These are phyloP conservation scores for Episyrphus balteatus DNA, from an alignment of 1,140 invertebrate genomes.

Conservation along the genomic window DNA sequence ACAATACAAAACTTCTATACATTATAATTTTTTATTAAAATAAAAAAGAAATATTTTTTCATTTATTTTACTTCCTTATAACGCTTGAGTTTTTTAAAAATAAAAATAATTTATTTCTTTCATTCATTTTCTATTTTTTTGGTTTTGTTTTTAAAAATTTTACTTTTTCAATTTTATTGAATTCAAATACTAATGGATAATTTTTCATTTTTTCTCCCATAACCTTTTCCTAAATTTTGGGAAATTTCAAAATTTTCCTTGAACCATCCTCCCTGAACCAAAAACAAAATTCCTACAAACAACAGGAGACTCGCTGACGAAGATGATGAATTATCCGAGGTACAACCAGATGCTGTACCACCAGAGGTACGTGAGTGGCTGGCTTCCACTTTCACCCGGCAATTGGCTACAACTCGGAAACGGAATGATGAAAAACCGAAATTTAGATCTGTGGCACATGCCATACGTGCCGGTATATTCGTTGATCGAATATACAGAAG, in stretches of 20 bases:
- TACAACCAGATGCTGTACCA: constrained; percentile 90
- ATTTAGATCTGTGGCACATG: constrained; percentile 93
- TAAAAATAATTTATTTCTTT: no score
- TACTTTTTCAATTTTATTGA: not conserved
- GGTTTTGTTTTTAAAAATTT: not conserved
- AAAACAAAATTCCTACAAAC: not conserved
- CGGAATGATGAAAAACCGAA: constrained; percentile 71
- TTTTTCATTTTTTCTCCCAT: constrained; percentile 4
- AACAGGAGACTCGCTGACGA: constrained; percentile 67
- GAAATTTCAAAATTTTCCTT: not conserved
- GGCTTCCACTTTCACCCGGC: constrained; percentile 92
- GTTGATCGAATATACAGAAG: constrained; percentile 91
- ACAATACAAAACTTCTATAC: no score
- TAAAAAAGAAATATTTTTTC: no score
- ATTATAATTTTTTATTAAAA: no score
- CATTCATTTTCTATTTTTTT: no score
- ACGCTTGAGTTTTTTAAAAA: no score
- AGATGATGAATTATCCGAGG: constrained; percentile 88
- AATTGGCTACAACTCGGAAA: constrained; percentile 61
- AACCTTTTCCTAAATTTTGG: not conserved
- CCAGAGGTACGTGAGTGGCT: constrained; percentile 94
- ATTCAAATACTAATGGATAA: constrained; percentile 5
- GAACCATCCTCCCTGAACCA: not conserved
- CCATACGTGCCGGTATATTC: constrained; percentile 93
- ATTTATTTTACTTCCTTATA: no score